Base-by-base conservation (phyloP, 2,797 vertebrate genomes). In the Lutjanus campechanus region DNA sequence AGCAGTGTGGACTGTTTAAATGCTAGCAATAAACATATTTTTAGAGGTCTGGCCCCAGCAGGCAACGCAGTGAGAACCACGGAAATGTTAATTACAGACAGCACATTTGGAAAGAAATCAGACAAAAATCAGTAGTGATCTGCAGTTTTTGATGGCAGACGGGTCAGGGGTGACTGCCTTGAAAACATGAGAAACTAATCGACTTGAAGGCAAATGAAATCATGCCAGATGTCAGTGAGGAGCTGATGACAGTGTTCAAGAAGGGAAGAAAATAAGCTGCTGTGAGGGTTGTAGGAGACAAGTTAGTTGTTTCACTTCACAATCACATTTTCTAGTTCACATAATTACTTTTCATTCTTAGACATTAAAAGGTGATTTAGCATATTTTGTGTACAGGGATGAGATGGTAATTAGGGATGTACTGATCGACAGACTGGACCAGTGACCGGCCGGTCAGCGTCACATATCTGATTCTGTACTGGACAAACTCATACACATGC, bases 71-170 rank as follows among this genome's bases (percentile, higher is more conserved):
- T 67, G 53, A 41, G 16, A 76, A 75, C 69, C 49, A 8, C n/a
- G 3, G 62, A 79, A 55, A 73, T 84, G 49, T 61, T 84, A 74
- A 79, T 81, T 54, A 41, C 73, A 86, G 22, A 51, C 69, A 73
- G 50, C 0, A 1, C 44, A 51, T 64, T 64, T 63, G 66, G 63
- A 75, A 60, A 69, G 60, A 77, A 67, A 77, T 51, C 5, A 65
- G n/a, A 61, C 40, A 58, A 62, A 36, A 74, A 70, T 85, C 44
- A 63, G 19, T 53, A 41, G n/a, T 76, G 13, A 29, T 70, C 51
- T 68, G 62, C 15, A 29, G 22, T 15, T 29, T 64, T 25, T 36
- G 50, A 79, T 72, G 54, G 22, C 69, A 81, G 43, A 66, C 8
- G 36, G 19, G 16, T 68, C 43, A 54, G n/a, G 53, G 25, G 43